Evolutionary conservation across 53 echinoderm and acorn worm species (phyloP).

Genomic region (Astropecten irregularis): DNA sequence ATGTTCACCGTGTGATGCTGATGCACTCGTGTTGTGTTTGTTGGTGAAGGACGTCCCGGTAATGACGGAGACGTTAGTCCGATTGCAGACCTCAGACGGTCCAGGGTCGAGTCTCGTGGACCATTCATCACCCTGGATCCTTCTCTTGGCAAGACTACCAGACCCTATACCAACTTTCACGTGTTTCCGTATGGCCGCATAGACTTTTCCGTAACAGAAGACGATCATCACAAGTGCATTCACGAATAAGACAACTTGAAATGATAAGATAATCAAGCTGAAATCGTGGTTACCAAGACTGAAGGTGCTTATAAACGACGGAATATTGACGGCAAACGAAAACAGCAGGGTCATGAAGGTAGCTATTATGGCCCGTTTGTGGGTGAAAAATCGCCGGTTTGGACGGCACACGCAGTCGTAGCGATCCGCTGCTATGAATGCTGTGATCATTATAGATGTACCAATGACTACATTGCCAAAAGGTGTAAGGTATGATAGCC

Average conservation of each 20-base stretch:
- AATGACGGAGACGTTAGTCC: too few relatives aligned
- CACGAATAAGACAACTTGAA: constrained; percentile 4
- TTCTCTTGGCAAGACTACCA: too few relatives aligned
- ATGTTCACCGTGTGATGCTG: too few relatives aligned
- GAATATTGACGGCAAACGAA: not conserved
- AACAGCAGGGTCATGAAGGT: not conserved
- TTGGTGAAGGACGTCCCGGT: too few relatives aligned
- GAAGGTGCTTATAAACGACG: not conserved
- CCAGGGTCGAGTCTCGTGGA: too few relatives aligned
- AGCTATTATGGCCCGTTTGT: not conserved
- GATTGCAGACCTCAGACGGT: too few relatives aligned
- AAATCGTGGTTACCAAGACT: not conserved
- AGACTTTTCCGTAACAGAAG: too few relatives aligned
- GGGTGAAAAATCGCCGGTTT: constrained; percentile 10
- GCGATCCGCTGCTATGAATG: constrained; percentile 45
- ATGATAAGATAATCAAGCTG: not conserved
- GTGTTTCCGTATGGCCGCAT: constrained; percentile 2
- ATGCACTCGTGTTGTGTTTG: too few relatives aligned
- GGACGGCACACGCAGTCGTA: constrained; percentile 48
- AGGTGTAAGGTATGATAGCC: not conserved
- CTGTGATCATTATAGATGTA: constrained; percentile 47
- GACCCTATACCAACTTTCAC: too few relatives aligned
- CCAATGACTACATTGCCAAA: constrained; percentile 10
- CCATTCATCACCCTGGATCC: too few relatives aligned
- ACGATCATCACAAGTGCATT: constrained; percentile 4